phyloP scores from a whole-genome alignment of 2,113 vertebrate genomes.

The Xenus cinereus region DNA sequence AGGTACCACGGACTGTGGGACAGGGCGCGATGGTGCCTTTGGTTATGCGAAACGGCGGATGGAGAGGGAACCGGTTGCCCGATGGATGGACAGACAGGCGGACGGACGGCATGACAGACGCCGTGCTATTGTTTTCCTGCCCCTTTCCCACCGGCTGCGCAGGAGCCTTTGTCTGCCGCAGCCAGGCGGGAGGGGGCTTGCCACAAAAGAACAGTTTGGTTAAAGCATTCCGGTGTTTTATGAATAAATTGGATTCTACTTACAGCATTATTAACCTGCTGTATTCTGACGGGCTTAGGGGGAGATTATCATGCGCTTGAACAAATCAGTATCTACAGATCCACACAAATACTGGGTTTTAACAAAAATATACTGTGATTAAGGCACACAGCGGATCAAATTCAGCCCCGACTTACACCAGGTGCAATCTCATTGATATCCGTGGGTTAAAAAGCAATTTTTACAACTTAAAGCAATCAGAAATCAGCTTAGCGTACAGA shows the following conservation, averaged over 20 bases:
- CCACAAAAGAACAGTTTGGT: constrained; percentile 68
- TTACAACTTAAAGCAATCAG: constrained; percentile 69
- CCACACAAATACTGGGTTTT: constrained; percentile 59
- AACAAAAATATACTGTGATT: constrained; percentile 69
- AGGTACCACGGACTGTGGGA: background rate
- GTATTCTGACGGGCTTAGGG: constrained; percentile 61
- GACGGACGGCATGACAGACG: background rate
- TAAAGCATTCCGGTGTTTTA: constrained; percentile 62
- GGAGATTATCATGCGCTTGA: constrained; percentile 56
- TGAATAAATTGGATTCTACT: constrained; percentile 72
- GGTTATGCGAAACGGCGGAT: accelerated
- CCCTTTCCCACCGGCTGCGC: background rate
- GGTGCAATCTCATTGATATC: constrained; percentile 68
- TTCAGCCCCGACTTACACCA: constrained; percentile 47
- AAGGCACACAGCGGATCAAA: constrained; percentile 53
- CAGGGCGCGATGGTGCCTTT: accelerated
- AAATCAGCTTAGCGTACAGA: constrained; percentile 65
- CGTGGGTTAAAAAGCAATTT: constrained; percentile 62
- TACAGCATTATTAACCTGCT: constrained; percentile 66
- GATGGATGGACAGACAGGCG: accelerated
- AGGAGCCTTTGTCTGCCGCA: constrained; percentile 33
- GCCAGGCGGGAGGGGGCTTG: background rate
- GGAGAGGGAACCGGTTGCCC: background rate
- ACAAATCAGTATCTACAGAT: constrained; percentile 62
- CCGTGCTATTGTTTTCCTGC: background rate